phyloP scores from a whole-genome alignment of 2,113 vertebrate genomes.

The Vicugna pacos region DNA sequence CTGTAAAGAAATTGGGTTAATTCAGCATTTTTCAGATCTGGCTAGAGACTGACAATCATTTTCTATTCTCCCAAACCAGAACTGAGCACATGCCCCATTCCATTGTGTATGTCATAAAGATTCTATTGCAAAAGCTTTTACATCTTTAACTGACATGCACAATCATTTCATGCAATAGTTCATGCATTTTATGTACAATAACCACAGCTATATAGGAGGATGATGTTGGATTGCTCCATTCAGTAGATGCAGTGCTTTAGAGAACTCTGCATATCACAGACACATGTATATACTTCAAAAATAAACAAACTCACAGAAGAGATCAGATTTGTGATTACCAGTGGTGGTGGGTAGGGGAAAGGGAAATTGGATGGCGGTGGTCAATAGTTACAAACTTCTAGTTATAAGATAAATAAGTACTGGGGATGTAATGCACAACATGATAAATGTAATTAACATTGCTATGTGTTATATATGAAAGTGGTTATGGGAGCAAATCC shows the following conservation, averaged over 20 bases:
- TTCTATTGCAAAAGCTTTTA: no score
- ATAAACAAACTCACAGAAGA: background rate
- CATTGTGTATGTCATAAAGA: background rate
- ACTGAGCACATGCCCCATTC: background rate
- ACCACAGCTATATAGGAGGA: background rate
- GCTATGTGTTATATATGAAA: background rate
- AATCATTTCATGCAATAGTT: background rate
- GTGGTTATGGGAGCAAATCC: background rate
- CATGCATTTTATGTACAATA: background rate
- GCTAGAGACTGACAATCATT: background rate
- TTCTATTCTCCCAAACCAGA: background rate
- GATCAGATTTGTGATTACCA: background rate
- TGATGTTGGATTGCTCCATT: background rate
- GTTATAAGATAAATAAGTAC: background rate
- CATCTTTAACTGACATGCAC: background rate
- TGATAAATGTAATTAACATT: background rate
- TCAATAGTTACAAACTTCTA: background rate
- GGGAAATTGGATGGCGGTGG: background rate
- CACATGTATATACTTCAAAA: background rate
- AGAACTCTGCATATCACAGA: background rate
- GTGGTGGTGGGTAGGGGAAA: background rate
- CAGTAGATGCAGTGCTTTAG: background rate
- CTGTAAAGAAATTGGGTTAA: background rate
- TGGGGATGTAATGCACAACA: background rate
- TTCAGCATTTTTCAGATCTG: background rate